Evolutionary conservation across 2,113 vertebrate species (phyloP), one percentile per base, ranked within the genome.

Genomic region (Acrocephalus arundinaceus): DNA sequence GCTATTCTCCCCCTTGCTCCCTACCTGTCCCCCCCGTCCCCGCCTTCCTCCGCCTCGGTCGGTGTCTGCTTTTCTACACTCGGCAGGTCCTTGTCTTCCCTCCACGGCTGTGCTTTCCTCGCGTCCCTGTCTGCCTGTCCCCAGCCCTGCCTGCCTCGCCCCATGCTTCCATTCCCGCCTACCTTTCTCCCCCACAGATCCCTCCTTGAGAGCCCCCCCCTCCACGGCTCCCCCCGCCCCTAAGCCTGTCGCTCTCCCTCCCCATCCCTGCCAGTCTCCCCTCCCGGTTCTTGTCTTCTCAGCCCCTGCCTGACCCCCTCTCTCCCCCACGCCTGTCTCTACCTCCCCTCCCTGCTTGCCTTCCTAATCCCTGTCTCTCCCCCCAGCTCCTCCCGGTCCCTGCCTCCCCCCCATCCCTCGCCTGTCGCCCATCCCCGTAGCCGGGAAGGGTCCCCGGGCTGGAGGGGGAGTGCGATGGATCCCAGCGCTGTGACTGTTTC

Each of bases 401-500:
- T 57, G 28, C 35, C 43, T 63, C 27, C 9, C 30, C 43, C 18
- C 11, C 6, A 7, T 23, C 28, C 48, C 54, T 48, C 24, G 35
- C 55, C 55, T 48, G 41, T 18, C n/a, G 7, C 35, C 25, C 65
- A 23, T 19, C 31, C 25, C 48, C 18, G 45, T 37, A 22, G 41
- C 65, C 39, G 7, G 10, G 7, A 11, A 22, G 37, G 81, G 24
- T n/a, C 22, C 8, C 7, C 7, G 39, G 10, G 4, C 27, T 68
- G 51, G n/a, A 19, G 19, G 16, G 31, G 35, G 21, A 17, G 59
- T 2, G 25, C 4, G 13, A 3, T 23, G 30, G 25, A 20, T 39
- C 22, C 28, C 10, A 11, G 19, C 4, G 8, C 43, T 46, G 1
- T 3, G 33, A 6, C 30, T 67, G 37, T 4, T 61, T 21, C 1